Conservation (phyloP, 2,113 vertebrate genomes). For the Cnemophilus loriae region DNA sequence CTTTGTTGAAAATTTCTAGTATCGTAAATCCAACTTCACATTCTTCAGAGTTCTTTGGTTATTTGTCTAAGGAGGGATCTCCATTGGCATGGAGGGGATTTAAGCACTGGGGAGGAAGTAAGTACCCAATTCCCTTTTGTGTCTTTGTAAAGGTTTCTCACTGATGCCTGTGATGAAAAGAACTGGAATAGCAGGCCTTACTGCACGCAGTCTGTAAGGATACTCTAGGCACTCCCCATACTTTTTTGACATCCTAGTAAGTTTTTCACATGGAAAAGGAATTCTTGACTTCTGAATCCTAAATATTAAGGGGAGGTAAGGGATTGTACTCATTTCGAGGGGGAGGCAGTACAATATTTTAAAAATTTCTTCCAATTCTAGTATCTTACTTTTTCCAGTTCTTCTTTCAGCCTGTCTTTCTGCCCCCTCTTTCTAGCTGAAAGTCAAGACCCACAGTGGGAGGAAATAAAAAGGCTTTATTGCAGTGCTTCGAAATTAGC, state of each 20-base stretch:
- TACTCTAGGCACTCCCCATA: background rate
- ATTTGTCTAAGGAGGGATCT: background rate
- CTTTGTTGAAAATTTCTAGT: background rate
- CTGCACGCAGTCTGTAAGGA: background rate
- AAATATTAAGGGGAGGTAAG: background rate
- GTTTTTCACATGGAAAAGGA: background rate
- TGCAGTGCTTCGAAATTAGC: constrained; percentile 59
- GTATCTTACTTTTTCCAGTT: background rate
- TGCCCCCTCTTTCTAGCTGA: constrained; percentile 9
- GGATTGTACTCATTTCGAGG: background rate
- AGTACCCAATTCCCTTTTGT: background rate
- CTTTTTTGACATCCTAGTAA: background rate
- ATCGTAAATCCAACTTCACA: background rate
- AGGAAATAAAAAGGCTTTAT: constrained; percentile 66
- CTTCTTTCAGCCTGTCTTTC: background rate
- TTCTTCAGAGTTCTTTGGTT: background rate
- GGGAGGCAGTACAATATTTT: background rate
- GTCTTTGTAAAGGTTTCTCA: background rate
- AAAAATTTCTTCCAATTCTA: background rate
- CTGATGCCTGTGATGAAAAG: background rate
- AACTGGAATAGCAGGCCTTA: background rate
- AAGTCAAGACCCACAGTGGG: constrained; percentile 60
- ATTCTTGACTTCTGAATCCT: background rate
- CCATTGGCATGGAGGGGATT: background rate
- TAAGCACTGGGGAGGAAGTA: background rate